Conservation (phyloP, 92 coral and sea anemone genomes). For the Palythoa grandiflora region DNA sequence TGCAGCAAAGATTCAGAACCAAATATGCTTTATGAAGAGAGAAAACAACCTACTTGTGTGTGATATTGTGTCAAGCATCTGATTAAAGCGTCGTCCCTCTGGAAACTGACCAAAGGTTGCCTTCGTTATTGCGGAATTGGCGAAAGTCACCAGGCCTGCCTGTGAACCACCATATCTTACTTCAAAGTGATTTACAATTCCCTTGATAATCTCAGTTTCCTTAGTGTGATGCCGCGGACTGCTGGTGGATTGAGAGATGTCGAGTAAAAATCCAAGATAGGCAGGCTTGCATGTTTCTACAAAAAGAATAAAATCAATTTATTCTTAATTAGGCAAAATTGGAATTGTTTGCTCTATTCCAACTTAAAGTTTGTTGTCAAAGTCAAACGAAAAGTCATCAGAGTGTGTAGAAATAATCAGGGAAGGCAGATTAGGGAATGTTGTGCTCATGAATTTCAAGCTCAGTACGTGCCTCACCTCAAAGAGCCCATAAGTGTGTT, state of each 20-base stretch:
- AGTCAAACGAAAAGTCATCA: too few species aligned
- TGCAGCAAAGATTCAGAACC: too few species aligned
- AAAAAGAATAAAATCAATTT: neutral
- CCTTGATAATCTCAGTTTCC: slow-evolving; percentile 1
- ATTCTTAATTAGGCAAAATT: too few species aligned
- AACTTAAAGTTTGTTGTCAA: too few species aligned
- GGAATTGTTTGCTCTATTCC: too few species aligned
- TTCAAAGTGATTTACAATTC: slow-evolving; percentile 1
- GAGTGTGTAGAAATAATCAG: too few species aligned
- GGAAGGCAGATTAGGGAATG: too few species aligned
- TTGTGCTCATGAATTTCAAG: too few species aligned
- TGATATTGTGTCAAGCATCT: neutral
- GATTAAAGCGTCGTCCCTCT: neutral
- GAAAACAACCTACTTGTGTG: slow-evolving; percentile 3
- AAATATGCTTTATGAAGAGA: too few species aligned
- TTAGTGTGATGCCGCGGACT: neutral
- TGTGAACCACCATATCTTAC: slow-evolving; percentile 8
- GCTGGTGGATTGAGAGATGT: slow-evolving; percentile 5
- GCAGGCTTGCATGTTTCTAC: neutral
- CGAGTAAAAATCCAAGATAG: slow-evolving; percentile 11
- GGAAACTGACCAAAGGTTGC: neutral
- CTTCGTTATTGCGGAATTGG: neutral
- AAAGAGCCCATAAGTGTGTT: too few species aligned
- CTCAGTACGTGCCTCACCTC: too few species aligned
- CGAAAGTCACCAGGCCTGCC: slow-evolving; percentile 18